phyloP scores from a whole-genome alignment of 2,888 invertebrate species.

The Hemistola chrysoprasaria region DNA sequence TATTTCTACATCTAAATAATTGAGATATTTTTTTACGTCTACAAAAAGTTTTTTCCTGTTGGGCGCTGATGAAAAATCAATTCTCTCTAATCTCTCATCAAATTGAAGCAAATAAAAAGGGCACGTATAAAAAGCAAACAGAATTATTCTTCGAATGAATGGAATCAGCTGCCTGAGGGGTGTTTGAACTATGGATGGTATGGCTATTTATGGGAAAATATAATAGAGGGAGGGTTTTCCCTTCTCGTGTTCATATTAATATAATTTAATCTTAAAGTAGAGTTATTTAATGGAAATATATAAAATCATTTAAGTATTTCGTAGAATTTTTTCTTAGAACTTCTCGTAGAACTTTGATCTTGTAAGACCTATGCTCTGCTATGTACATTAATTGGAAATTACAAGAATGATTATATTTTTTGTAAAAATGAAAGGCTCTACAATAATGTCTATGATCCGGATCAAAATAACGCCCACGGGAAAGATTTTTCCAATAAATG shows the following conservation, averaged over 20 bases:
- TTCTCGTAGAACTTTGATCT: too few relatives aligned
- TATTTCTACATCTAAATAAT: too few relatives aligned
- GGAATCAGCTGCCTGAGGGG: constrained; percentile 67
- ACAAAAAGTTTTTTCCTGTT: too few relatives aligned
- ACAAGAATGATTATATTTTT: too few relatives aligned
- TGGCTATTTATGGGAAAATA: constrained; percentile 35
- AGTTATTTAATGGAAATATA: too few relatives aligned
- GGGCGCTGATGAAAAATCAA: background rate
- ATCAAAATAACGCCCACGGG: background rate
- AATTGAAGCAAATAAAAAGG: constrained; percentile 1
- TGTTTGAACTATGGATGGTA: constrained; percentile 33
- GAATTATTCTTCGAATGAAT: constrained; percentile 40
- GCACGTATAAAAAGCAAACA: constrained; percentile 12
- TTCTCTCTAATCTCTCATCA: background rate
- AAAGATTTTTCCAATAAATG: constrained; percentile 37
- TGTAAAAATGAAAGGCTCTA: too few relatives aligned
- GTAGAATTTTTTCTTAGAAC: too few relatives aligned
- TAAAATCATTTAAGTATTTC: too few relatives aligned
- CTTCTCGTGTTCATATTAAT: constrained; percentile 22
- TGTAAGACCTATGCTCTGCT: too few relatives aligned
- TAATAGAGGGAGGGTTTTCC: constrained; percentile 52
- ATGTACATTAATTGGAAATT: too few relatives aligned
- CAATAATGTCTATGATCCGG: background rate
- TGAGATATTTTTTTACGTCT: too few relatives aligned
- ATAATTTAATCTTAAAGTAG: too few relatives aligned